Evolutionary conservation across 2,888 invertebrate genomes (phyloP).

Genomic region (Ornithoptera priamus): DNA sequence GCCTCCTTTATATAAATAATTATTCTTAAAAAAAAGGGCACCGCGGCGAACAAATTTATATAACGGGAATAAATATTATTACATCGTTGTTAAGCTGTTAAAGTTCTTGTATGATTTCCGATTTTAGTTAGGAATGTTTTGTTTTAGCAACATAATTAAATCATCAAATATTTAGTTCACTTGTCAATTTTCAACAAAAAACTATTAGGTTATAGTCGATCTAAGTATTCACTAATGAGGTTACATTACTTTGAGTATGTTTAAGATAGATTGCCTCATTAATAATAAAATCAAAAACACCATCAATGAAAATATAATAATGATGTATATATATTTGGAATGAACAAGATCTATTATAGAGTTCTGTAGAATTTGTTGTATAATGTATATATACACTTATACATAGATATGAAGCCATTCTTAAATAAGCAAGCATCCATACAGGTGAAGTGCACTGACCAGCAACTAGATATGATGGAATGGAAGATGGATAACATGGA

Average conservation of each 20-base stretch:
- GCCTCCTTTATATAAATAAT: slow-evolving; percentile 33
- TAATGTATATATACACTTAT: background rate
- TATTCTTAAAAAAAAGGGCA: slow-evolving; percentile 13
- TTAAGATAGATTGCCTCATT: background rate
- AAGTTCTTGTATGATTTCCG: background rate
- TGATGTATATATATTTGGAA: background rate
- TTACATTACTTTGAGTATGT: background rate
- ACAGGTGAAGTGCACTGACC: slow-evolving; percentile 87
- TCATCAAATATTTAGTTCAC: background rate
- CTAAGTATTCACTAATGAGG: background rate
- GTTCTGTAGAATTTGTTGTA: background rate
- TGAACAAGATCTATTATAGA: background rate
- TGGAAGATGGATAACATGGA: slow-evolving; percentile 87
- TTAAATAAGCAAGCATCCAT: slow-evolving; percentile 8
- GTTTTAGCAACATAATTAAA: background rate
- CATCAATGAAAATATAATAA: background rate
- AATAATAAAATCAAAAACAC: background rate
- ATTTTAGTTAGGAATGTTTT: background rate
- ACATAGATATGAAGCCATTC: background rate
- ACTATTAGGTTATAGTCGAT: background rate
- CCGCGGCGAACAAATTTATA: background rate
- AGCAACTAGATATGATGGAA: slow-evolving; percentile 85
- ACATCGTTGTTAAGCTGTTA: background rate
- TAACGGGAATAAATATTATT: background rate
- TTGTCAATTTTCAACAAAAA: background rate